phyloP scores from a whole-genome alignment of 2,888 invertebrate genomes.

The Papilio gigon region DNA sequence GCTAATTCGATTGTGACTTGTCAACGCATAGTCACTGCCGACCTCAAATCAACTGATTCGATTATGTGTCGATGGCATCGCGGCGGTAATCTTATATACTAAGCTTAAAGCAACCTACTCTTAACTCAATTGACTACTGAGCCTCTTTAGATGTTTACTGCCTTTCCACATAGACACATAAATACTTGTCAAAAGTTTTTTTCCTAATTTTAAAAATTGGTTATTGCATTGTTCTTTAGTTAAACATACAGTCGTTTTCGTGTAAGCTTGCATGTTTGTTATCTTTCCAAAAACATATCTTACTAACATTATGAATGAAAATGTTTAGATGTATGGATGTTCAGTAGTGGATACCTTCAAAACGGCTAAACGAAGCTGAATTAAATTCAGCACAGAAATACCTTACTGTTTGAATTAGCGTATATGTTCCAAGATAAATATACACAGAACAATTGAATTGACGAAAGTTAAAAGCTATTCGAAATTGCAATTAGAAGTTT shows the following conservation, averaged over 20 bases:
- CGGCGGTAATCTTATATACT: conserved; percentile 34
- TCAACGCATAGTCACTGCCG: conserved; percentile 13
- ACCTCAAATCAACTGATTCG: conserved; percentile 35
- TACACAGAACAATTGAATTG: no score
- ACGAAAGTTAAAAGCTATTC: no score
- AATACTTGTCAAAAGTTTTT: not conserved
- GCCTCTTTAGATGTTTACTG: not conserved
- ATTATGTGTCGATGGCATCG: conserved; percentile 38
- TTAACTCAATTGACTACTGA: conserved; percentile 33
- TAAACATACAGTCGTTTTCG: no score
- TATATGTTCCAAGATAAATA: not conserved
- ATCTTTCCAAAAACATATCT: no score
- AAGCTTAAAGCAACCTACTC: conserved; percentile 19
- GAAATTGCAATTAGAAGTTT: not conserved
- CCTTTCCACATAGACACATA: not conserved
- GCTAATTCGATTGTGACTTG: conserved; percentile 29
- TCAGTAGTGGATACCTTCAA: no score
- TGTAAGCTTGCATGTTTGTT: no score
- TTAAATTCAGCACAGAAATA: no score
- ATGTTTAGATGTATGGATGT: no score
- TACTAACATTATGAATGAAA: no score
- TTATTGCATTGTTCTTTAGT: no score
- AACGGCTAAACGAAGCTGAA: no score
- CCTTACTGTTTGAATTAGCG: not conserved
- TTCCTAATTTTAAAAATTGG: no score